Evolutionary conservation across 2,888 invertebrate genomes (phyloP), one percentile per base, ranked within the genome.

Genomic region (Ectemnius cavifrons): DNA sequence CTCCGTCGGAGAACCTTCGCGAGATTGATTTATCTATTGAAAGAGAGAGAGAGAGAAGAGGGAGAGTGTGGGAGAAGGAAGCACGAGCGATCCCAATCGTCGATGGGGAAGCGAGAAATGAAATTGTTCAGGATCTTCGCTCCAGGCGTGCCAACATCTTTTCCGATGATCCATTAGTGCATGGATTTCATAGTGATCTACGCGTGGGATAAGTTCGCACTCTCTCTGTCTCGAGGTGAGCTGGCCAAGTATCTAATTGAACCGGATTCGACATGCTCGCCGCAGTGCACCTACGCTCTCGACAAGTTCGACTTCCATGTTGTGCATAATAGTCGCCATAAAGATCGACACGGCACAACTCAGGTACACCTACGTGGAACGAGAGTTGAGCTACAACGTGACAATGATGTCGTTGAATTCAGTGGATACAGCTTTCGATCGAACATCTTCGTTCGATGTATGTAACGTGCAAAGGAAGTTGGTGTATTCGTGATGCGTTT

Each of bases 101-200:
- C 52, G n/a, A 52, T 52, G 5, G 52, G 52, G 52, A 52, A 52
- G 52, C 52, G n/a, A 52, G 37, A 52, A 52, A 52, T 52, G 52
- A 52, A 52, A 52, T 52, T 52, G 52, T 13, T 52, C 52, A 11
- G 5, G 52, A 52, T 52, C 16, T 52, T 14, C 52, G 14, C 14
- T 14, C n/a, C 6, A 11, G 52, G 16, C 52, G 52, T 52, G 5
- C 16, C 13, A 1, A 8, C 11, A 37, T 37, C 37, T 37, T 37
- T 37, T 37, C 37, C 37, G 8, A 11, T 11, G 37, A 11, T 37
- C 8, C 8, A 37, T 37, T 37, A 37, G 37, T 37, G 37, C 37
- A 37, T 37, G 37, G 37, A 6, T 6, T 37, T 37, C 37, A 37
- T 11, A 37, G 11, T 11, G 5, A 11, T 37, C 37, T 4, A 8